Conservation (phyloP, 2,888 invertebrate genomes). For the Fissipunctia ypsillon region DNA sequence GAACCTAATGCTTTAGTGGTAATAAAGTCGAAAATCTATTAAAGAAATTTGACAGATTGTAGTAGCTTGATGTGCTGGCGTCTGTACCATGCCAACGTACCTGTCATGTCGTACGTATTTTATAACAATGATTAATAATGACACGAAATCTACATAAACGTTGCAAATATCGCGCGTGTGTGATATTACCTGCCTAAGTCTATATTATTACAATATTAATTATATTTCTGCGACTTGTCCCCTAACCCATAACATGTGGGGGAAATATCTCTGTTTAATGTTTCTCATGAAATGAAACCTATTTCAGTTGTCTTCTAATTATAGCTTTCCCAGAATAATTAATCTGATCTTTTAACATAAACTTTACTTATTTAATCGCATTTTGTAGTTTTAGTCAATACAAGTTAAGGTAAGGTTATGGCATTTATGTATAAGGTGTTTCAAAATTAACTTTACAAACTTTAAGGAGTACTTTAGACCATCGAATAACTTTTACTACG, state of each 20-base stretch:
- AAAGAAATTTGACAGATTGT: no score
- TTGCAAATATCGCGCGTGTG: conserved; percentile 10
- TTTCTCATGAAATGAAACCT: conserved; percentile 36
- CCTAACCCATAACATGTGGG: conserved; percentile 6
- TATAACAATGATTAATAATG: conserved; percentile 56
- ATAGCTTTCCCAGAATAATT: conserved; percentile 38
- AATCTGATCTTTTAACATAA: conserved; percentile 42
- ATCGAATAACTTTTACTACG: no score
- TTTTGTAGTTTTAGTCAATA: conserved; percentile 32
- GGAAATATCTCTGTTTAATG: conserved; percentile 36
- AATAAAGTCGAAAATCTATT: no score
- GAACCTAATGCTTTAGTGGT: no score
- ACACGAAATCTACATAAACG: conserved; percentile 7
- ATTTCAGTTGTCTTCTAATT: conserved; percentile 23
- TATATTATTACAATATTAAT: conserved; percentile 9
- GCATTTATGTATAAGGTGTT: no score
- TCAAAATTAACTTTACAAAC: no score
- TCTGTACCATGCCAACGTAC: no score
- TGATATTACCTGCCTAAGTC: not conserved
- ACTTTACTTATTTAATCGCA: conserved; percentile 17
- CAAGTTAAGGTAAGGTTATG: no score
- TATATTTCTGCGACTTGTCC: conserved; percentile 13
- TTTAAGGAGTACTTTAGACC: no score
- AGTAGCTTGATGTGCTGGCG: no score
- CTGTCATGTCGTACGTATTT: conserved; percentile 41